phyloP scores from a whole-genome alignment of 2,113 vertebrate species.

The Anguilla japonica region DNA sequence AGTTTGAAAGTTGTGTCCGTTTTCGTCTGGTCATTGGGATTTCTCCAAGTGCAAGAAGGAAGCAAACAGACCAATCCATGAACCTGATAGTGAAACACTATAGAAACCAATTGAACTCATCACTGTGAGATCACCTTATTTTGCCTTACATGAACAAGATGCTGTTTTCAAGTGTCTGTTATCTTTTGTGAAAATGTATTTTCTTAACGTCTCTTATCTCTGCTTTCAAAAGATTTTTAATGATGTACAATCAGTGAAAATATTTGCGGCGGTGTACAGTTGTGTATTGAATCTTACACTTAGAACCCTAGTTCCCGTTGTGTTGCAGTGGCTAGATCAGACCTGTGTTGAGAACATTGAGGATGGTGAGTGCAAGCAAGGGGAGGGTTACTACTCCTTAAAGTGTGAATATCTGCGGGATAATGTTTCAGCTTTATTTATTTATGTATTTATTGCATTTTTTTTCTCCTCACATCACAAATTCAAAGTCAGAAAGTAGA shows the following conservation, averaged over 20 bases:
- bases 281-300: slow-evolving; percentile 69
- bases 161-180: slow-evolving; percentile 70
- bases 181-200: slow-evolving; percentile 63
- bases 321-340: slow-evolving; percentile 46
- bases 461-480: slow-evolving; percentile 6
- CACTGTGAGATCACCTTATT: slow-evolving; percentile 82
- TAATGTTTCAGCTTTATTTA: slow-evolving; percentile 47
- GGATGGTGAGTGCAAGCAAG: slow-evolving; percentile 61
- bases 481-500: slow-evolving; percentile 1
- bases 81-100: not conserved
- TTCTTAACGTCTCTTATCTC: slow-evolving; percentile 68
- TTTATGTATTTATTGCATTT: slow-evolving; percentile 31
- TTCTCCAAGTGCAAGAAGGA: not conserved
- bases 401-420: slow-evolving; percentile 46
- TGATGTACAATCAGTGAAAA: slow-evolving; percentile 58
- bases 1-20: not conserved
- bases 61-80: not conserved
- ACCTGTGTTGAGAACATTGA: slow-evolving; percentile 36
- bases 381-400: slow-evolving; percentile 75
- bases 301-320: slow-evolving; percentile 59
- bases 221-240: slow-evolving; percentile 61
- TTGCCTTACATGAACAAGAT: slow-evolving; percentile 77
- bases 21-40: not conserved
- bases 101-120: slow-evolving; percentile 63
- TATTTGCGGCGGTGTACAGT: slow-evolving; percentile 64